phyloP scores from a whole-genome alignment of 2,888 invertebrate species.

The Psylliodes chrysocephalus region DNA sequence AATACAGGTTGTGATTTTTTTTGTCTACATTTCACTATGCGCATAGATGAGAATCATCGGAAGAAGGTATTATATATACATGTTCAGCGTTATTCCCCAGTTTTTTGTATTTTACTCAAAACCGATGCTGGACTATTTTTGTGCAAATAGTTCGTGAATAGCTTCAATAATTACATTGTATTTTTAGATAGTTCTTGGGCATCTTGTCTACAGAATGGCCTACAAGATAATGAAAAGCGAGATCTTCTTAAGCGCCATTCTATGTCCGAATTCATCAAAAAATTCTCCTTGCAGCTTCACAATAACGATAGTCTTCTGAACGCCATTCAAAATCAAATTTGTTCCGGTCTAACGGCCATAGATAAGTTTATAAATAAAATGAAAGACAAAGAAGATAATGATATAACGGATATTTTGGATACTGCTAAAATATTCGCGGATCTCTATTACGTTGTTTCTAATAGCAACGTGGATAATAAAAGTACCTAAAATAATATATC shows the following conservation, averaged over 20 bases:
- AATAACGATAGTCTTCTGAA: background rate
- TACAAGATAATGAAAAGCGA: conserved; percentile 10
- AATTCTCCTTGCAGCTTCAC: conserved; percentile 9
- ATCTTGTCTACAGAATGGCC: conserved; percentile 14
- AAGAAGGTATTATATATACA: too few species aligned
- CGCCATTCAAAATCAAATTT: conserved; percentile 25
- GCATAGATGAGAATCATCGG: too few species aligned
- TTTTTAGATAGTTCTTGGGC: conserved; percentile 21
- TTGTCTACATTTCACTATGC: too few species aligned
- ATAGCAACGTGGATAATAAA: conserved; percentile 1
- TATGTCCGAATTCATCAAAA: conserved; percentile 15
- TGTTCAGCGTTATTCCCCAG: too few species aligned
- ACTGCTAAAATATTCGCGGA: conserved; percentile 30
- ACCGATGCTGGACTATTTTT: too few species aligned
- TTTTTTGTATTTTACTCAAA: too few species aligned
- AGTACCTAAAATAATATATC: background rate
- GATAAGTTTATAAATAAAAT: conserved; percentile 25
- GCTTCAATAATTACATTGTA: background rate
- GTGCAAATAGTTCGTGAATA: background rate
- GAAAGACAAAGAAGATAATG: conserved; percentile 12
- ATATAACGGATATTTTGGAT: conserved; percentile 15
- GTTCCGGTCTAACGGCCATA: conserved; percentile 23
- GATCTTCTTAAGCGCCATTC: conserved; percentile 8
- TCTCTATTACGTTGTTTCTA: conserved; percentile 19
- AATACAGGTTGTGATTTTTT: too few species aligned